Evolutionary conservation across 2,113 vertebrate species (phyloP).

Genomic region (Notiomystis cincta): DNA sequence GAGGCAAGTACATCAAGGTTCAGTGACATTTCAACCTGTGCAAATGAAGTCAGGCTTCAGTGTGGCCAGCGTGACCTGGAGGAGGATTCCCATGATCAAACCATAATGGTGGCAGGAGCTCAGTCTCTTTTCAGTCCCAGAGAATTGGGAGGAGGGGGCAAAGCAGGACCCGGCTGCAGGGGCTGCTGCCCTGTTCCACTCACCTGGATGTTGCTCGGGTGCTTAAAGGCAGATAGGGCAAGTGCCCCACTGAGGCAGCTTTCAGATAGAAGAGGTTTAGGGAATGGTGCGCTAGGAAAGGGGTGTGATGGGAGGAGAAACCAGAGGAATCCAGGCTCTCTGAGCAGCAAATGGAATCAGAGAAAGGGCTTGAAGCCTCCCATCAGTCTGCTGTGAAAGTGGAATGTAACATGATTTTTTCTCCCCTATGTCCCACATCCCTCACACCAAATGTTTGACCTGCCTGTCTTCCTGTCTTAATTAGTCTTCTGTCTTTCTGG

Average conservation of each 20-base stretch:
- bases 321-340: neutral
- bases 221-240: fast-evolving
- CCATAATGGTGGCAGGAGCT: neutral
- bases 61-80: neutral
- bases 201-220: neutral
- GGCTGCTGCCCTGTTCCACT: neutral
- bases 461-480: conserved; percentile 72
- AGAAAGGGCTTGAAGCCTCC: conserved; percentile 14
- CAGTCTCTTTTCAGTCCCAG: fast-evolving
- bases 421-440: conserved; percentile 61
- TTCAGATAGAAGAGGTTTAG: neutral
- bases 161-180: neutral
- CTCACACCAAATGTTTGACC: conserved; percentile 72
- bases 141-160: neutral
- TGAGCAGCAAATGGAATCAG: conserved; percentile 3
- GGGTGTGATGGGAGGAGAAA: neutral
- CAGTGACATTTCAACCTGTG: neutral
- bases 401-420: conserved; percentile 63
- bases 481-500: conserved; percentile 69
- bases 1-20: neutral
- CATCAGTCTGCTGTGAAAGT: conserved; percentile 55
- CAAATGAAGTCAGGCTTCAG: neutral
- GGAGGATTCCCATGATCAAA: neutral
- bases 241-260: neutral
- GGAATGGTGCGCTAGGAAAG: neutral